Evolutionary conservation across 2,888 invertebrate species (phyloP), one percentile per base, ranked within the genome.

Genomic region (Amphipyra tragopoginis): DNA sequence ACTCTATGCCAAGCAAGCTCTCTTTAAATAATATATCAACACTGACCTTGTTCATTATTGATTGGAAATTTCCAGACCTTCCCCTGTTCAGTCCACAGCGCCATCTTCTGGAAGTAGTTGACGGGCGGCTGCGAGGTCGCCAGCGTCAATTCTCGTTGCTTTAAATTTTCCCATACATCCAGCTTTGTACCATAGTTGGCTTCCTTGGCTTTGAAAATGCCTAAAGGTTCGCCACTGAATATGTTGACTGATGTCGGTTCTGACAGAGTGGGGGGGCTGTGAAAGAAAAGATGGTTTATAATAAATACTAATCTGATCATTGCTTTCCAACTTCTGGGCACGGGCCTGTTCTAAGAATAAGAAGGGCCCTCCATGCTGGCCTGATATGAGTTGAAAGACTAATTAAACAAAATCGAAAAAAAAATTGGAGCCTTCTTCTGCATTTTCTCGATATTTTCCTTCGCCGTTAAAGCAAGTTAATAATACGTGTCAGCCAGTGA

Each of bases 1-100:
- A n/a, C n/a, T n/a, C n/a, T n/a, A n/a, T n/a, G n/a, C n/a, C n/a
- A n/a, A n/a, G n/a, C n/a, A n/a, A n/a, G n/a, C n/a, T n/a, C n/a
- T n/a, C n/a, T n/a, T n/a, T n/a, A n/a, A n/a, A n/a, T 33, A 33
- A 8, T 36, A 36, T 8, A 40, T 34, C 5, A 11, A 15, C 26
- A 61, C 55, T 58, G 90, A 97, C 98, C 99, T 95, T 98, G 97
- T 92, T 99, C 99, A 94, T 99, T 99, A 89, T 99, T 96, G 68
- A 99, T 98, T 1, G 99, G 99, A 88, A 99, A 99, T 74, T 97
- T 96, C 99, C 99, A 99, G 11, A 99, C 90, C 92, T 98, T 99
- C 43, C 98, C 98, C 88, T 98, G 97, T 57, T 98, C 96, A 0
- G 99, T 99, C 99, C 99, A 99, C 53, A 96, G 87, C 48, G 98